Base-by-base conservation (phyloP, 2,888 invertebrate species). In the Smittia sp. region DNA sequence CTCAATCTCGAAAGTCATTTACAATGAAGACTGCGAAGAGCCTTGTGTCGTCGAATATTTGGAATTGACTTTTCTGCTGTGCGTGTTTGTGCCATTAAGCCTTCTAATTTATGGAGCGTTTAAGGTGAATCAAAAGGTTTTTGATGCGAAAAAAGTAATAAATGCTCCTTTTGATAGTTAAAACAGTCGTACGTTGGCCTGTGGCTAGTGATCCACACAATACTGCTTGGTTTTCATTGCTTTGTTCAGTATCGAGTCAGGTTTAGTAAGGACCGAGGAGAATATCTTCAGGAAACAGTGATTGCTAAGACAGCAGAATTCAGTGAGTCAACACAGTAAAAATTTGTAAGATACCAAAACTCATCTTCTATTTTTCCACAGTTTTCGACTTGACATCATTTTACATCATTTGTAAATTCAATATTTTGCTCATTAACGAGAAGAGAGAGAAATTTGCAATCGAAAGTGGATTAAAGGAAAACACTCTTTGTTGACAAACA, bases 391-490 rank as follows among this genome's bases (percentile, higher is more conserved):
- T 69, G 25, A 27, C 54, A 13, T 52, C 69, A 13, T 69, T 69
- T 54, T 54, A 20, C 54, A 18, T 69, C 15, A 52, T 69, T 27
- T 69, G 69, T 25, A 25, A 52, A 15, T 25, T 69, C 2, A 69
- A 69, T 25, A 52, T 27, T 54, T 18, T 25, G n/a, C 41, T 68
- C 15, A 68, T 68, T 68, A 39, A 68, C 24, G 68, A 68, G 41
- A 41, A 13, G 24, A 13, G 11, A 20, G 66, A 27, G 24, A 15
- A 52, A 15, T 52, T n/a, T n/a, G n/a, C n/a, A n/a, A n/a, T n/a
- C n/a, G n/a, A n/a, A n/a, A n/a, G n/a, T n/a, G n/a, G n/a, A n/a
- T 32, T 32, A 32, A 32, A 32, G 9, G 32, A 32, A 32, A 32
- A 32, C n/a, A n/a, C n/a, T n/a, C n/a, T n/a, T n/a, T 32, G 32